These are phyloP conservation scores for Tolmerus cingulatus DNA, from an alignment of 2,888 invertebrate species.

Conservation along the genomic window DNA sequence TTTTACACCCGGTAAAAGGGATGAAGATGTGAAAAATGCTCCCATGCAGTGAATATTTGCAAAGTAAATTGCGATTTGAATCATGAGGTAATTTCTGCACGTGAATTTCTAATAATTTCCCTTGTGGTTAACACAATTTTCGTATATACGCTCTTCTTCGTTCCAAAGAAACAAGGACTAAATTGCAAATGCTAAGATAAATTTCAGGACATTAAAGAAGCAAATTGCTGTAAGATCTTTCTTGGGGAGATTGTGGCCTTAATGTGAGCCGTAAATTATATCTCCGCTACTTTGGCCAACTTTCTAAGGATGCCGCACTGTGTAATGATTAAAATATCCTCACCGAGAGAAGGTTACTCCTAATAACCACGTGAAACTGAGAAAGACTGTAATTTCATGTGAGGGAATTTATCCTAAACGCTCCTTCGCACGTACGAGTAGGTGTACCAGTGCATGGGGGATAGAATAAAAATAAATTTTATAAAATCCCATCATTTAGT, in stretches of 20 bases:
- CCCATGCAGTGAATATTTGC: constrained; percentile 4
- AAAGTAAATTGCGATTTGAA: constrained; percentile 37
- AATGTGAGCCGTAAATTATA: constrained; percentile 33
- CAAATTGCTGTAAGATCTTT: constrained; percentile 36
- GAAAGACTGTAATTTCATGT: neutral
- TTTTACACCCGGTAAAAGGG: neutral
- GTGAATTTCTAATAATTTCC: constrained; percentile 39
- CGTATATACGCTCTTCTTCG: neutral
- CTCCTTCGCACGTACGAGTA: neutral
- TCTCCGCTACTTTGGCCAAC: neutral
- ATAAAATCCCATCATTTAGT: neutral
- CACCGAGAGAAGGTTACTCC: neutral
- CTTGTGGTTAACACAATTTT: constrained; percentile 34
- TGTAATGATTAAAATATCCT: constrained; percentile 25
- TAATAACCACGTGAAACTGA: constrained; percentile 1
- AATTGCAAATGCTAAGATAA: constrained; percentile 34
- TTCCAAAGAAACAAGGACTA: constrained; percentile 27
- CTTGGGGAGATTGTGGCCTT: constrained; percentile 21
- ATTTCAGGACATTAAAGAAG: constrained; percentile 36
- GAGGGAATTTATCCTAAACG: neutral
- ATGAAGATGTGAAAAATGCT: neutral
- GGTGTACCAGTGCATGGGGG: neutral
- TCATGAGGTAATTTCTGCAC: constrained; percentile 38
- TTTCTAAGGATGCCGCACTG: neutral
- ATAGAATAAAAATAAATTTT: neutral